These are phyloP conservation scores for Osmoderma eremita DNA, from an alignment of 2,888 invertebrate species.

Conservation along the genomic window DNA sequence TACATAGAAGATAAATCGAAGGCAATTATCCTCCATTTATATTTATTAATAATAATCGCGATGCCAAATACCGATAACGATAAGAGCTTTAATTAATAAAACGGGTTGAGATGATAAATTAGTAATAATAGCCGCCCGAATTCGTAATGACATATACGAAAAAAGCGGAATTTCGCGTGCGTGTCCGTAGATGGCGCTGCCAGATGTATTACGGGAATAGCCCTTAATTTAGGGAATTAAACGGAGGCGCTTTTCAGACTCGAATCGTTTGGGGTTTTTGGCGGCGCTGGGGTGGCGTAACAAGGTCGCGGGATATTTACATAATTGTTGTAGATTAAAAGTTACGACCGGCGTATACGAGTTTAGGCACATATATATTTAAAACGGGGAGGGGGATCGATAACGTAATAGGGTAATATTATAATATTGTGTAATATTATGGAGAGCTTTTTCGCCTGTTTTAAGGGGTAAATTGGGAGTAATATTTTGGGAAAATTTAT, in stretches of 20 bases:
- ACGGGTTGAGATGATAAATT: too few relatives aligned
- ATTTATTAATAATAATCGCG: too few relatives aligned
- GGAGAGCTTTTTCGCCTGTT: too few relatives aligned
- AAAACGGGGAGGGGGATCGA: neutral
- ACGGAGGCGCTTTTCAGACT: constrained; percentile 5
- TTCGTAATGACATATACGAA: too few relatives aligned
- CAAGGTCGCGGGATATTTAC: constrained; percentile 30
- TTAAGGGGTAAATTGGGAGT: too few relatives aligned
- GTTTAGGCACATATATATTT: neutral
- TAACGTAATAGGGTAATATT: constrained; percentile 1
- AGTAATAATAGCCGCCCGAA: too few relatives aligned
- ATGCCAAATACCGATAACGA: too few relatives aligned
- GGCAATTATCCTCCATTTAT: too few relatives aligned
- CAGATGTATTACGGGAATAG: constrained; percentile 12
- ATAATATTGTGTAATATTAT: too few relatives aligned
- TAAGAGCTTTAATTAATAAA: too few relatives aligned
- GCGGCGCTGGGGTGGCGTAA: constrained; percentile 6
- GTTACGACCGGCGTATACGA: constrained; percentile 5
- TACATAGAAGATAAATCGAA: too few relatives aligned
- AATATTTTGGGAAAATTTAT: too few relatives aligned
- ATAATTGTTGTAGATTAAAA: constrained; percentile 34
- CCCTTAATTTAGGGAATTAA: constrained; percentile 31
- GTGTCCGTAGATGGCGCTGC: constrained; percentile 18
- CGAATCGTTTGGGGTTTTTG: constrained; percentile 12
- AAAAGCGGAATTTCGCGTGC: neutral